Conservation (phyloP, 2,888 invertebrate genomes). For the Theretra japonica region DNA sequence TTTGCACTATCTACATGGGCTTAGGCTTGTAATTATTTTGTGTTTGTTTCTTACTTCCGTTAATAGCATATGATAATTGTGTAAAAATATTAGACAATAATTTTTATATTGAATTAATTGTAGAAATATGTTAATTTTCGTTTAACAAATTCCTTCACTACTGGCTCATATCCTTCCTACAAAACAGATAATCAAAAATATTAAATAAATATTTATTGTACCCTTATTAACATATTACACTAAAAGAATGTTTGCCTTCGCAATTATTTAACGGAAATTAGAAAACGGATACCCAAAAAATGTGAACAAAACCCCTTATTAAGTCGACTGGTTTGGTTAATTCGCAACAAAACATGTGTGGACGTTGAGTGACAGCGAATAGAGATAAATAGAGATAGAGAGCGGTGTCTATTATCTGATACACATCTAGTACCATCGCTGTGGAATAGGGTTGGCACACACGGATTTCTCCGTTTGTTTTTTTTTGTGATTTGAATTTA, state of each 20-base stretch:
- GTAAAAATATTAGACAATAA: too few relatives aligned
- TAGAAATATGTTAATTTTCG: too few relatives aligned
- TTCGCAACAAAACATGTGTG: slow-evolving; percentile 35
- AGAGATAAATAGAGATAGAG: slow-evolving; percentile 54
- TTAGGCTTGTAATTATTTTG: not conserved
- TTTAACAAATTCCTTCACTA: too few relatives aligned
- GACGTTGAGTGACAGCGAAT: slow-evolving; percentile 48
- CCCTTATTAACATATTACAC: not conserved
- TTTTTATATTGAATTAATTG: too few relatives aligned
- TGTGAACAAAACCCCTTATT: slow-evolving; percentile 1
- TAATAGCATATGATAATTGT: not conserved
- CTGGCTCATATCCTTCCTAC: too few relatives aligned
- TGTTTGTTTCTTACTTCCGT: not conserved
- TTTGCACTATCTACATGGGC: not conserved
- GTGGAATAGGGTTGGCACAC: not conserved
- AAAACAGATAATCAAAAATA: too few relatives aligned
- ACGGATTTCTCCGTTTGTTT: not conserved
- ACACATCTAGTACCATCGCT: slow-evolving; percentile 59
- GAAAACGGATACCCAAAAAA: slow-evolving; percentile 28
- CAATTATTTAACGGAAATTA: slow-evolving; percentile 35
- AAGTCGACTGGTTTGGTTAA: slow-evolving; percentile 36
- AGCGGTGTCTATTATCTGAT: slow-evolving; percentile 81
- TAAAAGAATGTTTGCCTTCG: not conserved
- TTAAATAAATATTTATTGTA: too few relatives aligned
- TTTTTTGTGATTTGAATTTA: not conserved